A percentile compares a stretch with the other conserved stretches of the same genome.
Conservation (phyloP, 1,140 invertebrate genomes). For the Penaeus indicus region DNA sequence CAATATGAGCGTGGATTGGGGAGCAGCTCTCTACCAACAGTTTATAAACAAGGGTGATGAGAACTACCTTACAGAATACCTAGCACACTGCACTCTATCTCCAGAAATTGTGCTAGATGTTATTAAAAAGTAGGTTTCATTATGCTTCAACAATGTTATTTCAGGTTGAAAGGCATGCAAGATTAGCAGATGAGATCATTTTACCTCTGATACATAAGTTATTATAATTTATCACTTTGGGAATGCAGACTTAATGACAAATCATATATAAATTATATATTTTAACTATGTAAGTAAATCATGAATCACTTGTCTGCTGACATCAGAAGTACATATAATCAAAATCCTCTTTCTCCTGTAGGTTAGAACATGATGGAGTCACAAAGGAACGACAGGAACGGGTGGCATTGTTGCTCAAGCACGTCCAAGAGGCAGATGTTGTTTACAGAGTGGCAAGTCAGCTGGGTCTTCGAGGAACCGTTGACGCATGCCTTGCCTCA, state of each 20-base stretch:
- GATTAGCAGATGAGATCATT: too few relatives aligned
- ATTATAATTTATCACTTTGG: too few relatives aligned
- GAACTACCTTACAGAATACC: conserved; percentile 48
- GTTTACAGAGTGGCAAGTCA: conserved; percentile 55
- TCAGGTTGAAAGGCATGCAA: too few relatives aligned
- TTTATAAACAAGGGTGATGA: conserved; percentile 45
- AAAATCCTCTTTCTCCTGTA: neutral
- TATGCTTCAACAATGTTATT: neutral
- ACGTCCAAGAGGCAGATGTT: conserved; percentile 46
- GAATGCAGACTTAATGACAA: too few relatives aligned
- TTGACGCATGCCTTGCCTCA: conserved; percentile 44
- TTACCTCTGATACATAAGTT: too few relatives aligned
- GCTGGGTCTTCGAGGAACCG: conserved; percentile 28
- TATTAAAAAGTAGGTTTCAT: conserved; percentile 45
- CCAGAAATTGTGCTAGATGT: conserved; percentile 44
- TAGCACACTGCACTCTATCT: conserved; percentile 28
- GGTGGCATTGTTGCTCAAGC: conserved; percentile 14
- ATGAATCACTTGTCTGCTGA: too few relatives aligned
- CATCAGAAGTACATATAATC: neutral
- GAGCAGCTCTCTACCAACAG: conserved; percentile 46
- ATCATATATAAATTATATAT: too few relatives aligned
- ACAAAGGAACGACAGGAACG: conserved; percentile 31
- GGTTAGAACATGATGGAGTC: conserved; percentile 50
- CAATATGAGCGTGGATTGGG: conserved; percentile 41
- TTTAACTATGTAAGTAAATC: too few relatives aligned